Evolutionary conservation across 30 jellyfish, hydroid and myxozoan species (phyloP).

Genomic region (Aurelia sp.): DNA sequence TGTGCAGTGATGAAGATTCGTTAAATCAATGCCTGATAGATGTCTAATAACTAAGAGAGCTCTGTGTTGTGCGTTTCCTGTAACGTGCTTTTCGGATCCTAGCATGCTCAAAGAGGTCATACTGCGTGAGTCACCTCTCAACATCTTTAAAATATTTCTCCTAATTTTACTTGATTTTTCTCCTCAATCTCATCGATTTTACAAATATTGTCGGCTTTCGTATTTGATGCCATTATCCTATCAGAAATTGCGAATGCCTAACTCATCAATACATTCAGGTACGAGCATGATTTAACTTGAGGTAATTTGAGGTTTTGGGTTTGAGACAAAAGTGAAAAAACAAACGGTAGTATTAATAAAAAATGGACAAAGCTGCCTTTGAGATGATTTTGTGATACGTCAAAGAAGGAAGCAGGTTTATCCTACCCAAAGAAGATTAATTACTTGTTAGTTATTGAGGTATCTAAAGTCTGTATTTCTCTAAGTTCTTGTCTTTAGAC

Average conservation of each 20-base stretch:
- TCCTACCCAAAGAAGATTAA: no score
- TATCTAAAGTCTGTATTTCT: no score
- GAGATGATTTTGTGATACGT: no score
- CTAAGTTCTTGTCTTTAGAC: no score
- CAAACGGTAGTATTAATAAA: constrained; percentile 56
- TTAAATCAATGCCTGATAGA: no score
- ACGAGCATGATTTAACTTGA: constrained; percentile 12
- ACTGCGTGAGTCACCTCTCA: constrained; percentile 42
- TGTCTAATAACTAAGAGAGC: no score
- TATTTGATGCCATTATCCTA: constrained; percentile 17
- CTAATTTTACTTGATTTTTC: constrained; percentile 26
- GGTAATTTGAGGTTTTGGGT: constrained; percentile 36
- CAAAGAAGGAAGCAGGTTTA: no score
- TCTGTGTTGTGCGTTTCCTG: background rate
- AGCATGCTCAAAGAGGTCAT: background rate
- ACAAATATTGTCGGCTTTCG: constrained; percentile 31
- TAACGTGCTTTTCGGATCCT: background rate
- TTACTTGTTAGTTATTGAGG: no score
- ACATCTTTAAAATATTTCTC: constrained; percentile 23
- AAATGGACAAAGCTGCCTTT: background rate
- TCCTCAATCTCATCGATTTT: constrained; percentile 11
- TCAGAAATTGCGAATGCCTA: constrained; percentile 5
- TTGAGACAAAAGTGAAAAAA: constrained; percentile 11
- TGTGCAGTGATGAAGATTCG: no score
- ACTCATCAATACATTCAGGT: constrained; percentile 7